Percentiles rank a stretch among this genome's conserved stretches.
phyloP scores from a whole-genome alignment of 2,797 vertebrate species.

The Melanotaenia pygmaea region DNA sequence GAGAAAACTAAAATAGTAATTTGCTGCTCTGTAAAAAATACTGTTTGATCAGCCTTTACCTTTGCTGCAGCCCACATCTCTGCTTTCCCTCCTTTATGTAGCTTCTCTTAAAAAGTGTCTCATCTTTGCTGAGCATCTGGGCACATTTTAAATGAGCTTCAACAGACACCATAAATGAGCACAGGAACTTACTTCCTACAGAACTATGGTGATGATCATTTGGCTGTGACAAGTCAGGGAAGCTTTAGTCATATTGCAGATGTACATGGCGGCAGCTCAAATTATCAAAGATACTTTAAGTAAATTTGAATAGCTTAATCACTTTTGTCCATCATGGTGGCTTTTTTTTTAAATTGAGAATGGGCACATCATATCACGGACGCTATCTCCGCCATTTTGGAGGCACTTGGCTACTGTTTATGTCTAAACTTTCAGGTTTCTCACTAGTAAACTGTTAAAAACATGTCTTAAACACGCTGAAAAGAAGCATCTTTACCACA shows the following conservation, averaged over 20 bases:
- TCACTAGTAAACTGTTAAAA: too few relatives aligned
- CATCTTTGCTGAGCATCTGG: conserved; percentile 10
- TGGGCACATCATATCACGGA: too few relatives aligned
- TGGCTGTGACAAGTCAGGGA: conserved; percentile 22
- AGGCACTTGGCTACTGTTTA: too few relatives aligned
- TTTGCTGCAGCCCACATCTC: conserved; percentile 21
- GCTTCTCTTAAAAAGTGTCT: conserved; percentile 2
- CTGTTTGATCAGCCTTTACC: conserved; percentile 35
- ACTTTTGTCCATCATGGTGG: too few relatives aligned
- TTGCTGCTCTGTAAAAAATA: conserved; percentile 22
- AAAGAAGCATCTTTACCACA: too few relatives aligned
- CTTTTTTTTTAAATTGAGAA: too few relatives aligned
- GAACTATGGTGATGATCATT: background rate
- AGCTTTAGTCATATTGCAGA: background rate
- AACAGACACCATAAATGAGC: background rate
- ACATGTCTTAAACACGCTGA: too few relatives aligned
- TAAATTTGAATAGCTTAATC: too few relatives aligned
- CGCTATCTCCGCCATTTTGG: too few relatives aligned
- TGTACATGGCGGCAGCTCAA: too few relatives aligned
- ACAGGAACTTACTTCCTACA: background rate
- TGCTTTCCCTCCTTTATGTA: conserved; percentile 14
- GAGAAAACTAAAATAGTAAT: conserved; percentile 17
- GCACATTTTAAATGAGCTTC: conserved; percentile 35
- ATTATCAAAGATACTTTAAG: background rate
- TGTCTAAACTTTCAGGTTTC: too few relatives aligned